Base-by-base conservation (phyloP, 2,888 invertebrate genomes). In the Athripsodes cinereus region DNA sequence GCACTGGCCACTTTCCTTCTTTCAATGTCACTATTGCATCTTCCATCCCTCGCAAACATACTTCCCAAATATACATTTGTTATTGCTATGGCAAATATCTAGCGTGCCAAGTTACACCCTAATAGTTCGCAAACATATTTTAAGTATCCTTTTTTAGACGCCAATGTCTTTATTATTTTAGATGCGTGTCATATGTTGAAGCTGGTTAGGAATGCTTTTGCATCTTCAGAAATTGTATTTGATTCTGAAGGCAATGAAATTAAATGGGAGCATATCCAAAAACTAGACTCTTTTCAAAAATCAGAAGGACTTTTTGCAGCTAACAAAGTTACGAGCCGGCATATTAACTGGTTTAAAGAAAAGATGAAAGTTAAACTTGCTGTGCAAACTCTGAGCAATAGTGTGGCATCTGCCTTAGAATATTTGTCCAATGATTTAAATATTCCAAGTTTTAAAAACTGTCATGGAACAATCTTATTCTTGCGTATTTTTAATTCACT, bases 21-120 rank as follows among this genome's bases (percentile, higher is more conserved):
- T n/a, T n/a, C n/a, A n/a, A n/a, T n/a, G n/a, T n/a, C n/a, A n/a
- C n/a, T n/a, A n/a, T n/a, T n/a, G n/a, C n/a, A n/a, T n/a, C n/a
- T n/a, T n/a, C n/a, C n/a, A n/a, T n/a, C n/a, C n/a, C n/a, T n/a
- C n/a, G n/a, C n/a, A n/a, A n/a, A n/a, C n/a, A n/a, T n/a, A n/a
- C n/a, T n/a, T n/a, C n/a, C n/a, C n/a, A n/a, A n/a, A n/a, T n/a
- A n/a, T n/a, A n/a, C n/a, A n/a, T n/a, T n/a, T n/a, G n/a, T n/a
- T n/a, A n/a, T n/a, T n/a, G 47, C 47, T 19, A 47, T 47, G 47
- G 47, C 47, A 20, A 47, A 47, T 16, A 47, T 47, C 16, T 47
- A 19, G 21, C 20, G 47, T 10, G 47, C 47, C 2, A 47, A 47
- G 6, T 47, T 47, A 20, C 3, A 47, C 16, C 3, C 13, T 3